Evolutionary conservation across 2,888 invertebrate species (phyloP), one percentile per base, ranked within the genome.

Genomic region (Drosophila paramelanica): DNA sequence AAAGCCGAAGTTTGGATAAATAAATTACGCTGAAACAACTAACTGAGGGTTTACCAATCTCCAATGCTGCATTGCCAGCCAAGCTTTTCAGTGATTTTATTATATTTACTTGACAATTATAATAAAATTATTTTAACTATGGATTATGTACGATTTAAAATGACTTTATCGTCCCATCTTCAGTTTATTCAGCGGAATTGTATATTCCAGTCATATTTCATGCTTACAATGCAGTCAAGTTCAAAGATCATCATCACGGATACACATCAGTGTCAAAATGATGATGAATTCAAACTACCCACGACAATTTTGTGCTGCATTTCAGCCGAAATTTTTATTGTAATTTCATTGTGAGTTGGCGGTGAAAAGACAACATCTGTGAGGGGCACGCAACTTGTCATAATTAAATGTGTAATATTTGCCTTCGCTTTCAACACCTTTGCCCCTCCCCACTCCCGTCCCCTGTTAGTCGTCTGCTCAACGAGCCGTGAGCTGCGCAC

Each of bases 331-430:
- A 50, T 42, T 77, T 72, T 65, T 25, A 6, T 13, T 59, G 43
- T 52, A 77, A 67, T 64, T 60, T 67, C 56, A 46, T 53, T 27
- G 27, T 72, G 68, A 60, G 74, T 78, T 73, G 69, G 60, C 56
- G 59, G 27, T 49, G 47, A 55, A 70, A 67, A 61, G 41, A 43
- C 57, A 51, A 50, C 65, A 43, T 58, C 60, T 52, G 56, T 27
- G 46, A 38, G 36, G 47, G 27, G 61, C 53, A 47, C 8, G 43
- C 67, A 68, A 61, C 83, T 80, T 84, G 81, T 85, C 82, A 74
- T 88, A 83, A 83, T 88, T 85, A 83, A 81, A 83, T 77, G 77
- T 85, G 86, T 83, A 85, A 88, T 83, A 73, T 83, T 87, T 82
- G 71, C 79, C 72, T 85, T 46, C 66, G 77, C 88, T 88, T 81